Evolutionary conservation across 1,140 invertebrate species (phyloP).

Genomic region (Drosophila orosa): DNA sequence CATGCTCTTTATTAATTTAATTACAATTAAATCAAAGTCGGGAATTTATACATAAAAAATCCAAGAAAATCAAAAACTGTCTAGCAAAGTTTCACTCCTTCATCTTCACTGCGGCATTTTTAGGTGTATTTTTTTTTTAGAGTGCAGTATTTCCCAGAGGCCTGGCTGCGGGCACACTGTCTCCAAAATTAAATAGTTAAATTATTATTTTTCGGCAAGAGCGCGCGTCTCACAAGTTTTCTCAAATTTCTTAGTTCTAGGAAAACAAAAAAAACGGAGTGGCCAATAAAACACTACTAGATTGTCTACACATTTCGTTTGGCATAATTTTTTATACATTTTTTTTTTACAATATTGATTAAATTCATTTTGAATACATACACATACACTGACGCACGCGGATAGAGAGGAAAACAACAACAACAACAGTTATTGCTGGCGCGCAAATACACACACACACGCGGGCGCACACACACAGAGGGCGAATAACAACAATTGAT

Average conservation of each 20-base stretch:
- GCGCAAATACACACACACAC: constrained; percentile 46
- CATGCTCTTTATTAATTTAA: background rate
- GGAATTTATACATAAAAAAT: background rate
- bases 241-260: constrained; percentile 9
- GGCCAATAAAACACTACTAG: background rate
- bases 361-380: constrained; percentile 31
- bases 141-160: background rate
- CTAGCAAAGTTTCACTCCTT: background rate
- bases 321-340: constrained; percentile 12
- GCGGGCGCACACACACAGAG: constrained; percentile 2
- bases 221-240: constrained; percentile 3
- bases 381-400: constrained; percentile 20
- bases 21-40: background rate
- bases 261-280: background rate
- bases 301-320: constrained; percentile 8
- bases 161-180: background rate
- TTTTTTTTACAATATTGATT: constrained; percentile 45
- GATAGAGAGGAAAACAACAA: constrained; percentile 33
- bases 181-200: constrained; percentile 19
- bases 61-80: background rate
- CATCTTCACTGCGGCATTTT: background rate
- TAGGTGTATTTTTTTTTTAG: background rate
- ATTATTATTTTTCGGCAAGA: constrained; percentile 20
- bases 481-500: constrained; percentile 30
- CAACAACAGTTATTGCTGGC: constrained; percentile 38